Conservation (phyloP, 2,797 vertebrate species). For the Otolemur crassicaudatus region DNA sequence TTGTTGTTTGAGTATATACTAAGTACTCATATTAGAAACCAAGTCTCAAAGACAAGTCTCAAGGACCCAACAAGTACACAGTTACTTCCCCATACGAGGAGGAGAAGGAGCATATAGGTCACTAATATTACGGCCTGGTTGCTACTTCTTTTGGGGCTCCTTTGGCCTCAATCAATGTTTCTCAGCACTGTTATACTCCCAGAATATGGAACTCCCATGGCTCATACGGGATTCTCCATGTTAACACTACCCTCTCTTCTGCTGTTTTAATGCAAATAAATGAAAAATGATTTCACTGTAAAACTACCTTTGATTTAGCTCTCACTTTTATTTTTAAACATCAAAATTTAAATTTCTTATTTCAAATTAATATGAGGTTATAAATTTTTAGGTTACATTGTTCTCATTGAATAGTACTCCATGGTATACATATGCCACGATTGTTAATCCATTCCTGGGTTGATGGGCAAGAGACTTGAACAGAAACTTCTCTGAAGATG, state of each 20-base stretch:
- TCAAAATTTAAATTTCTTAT: not conserved
- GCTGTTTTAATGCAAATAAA: conserved; percentile 17
- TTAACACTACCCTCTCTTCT: not conserved
- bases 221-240: not conserved
- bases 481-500: too few species aligned
- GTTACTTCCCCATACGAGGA: not conserved
- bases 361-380: too few species aligned
- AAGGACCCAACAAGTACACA: not conserved
- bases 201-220: not conserved
- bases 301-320: conserved; percentile 5
- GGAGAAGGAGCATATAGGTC: not conserved
- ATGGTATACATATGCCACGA: too few species aligned
- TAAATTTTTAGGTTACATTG: too few species aligned
- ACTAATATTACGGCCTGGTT: not conserved
- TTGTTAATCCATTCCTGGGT: too few species aligned
- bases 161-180: not conserved
- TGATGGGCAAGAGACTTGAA: too few species aligned
- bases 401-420: too few species aligned
- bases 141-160: not conserved
- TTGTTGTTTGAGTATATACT: not conserved
- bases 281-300: conserved; percentile 5
- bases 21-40: not conserved
- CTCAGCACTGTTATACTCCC: not conserved
- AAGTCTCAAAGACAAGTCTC: not conserved
- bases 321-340: conserved; percentile 39